These are phyloP conservation scores for Drosophila mulleri DNA, from an alignment of 2,888 invertebrate genomes.

Conservation along the genomic window DNA sequence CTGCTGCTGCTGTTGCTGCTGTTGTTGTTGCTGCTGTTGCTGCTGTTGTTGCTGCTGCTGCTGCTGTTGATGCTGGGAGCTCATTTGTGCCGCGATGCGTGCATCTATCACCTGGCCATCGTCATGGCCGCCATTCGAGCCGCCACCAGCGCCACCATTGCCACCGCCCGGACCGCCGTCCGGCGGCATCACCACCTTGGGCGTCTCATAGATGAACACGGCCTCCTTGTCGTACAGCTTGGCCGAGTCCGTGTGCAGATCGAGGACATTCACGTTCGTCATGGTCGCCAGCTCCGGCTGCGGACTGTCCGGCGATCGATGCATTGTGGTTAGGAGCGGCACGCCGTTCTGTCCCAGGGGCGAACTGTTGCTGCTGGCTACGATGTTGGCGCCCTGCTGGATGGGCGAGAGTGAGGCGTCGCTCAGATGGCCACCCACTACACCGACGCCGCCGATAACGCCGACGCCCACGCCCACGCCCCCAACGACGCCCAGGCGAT, in stretches of 20 bases:
- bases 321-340: slow-evolving; percentile 83
- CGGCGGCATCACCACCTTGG: slow-evolving; percentile 82
- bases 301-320: slow-evolving; percentile 87
- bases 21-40: slow-evolving; percentile 55
- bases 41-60: slow-evolving; percentile 28
- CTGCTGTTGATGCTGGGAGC: slow-evolving; percentile 56
- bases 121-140: slow-evolving; percentile 68
- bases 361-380: slow-evolving; percentile 73
- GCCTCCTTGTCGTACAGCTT: slow-evolving; percentile 85
- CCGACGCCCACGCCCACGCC: slow-evolving; percentile 67
- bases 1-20: slow-evolving; percentile 41
- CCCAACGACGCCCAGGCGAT: slow-evolving; percentile 46
- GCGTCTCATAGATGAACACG: slow-evolving; percentile 84
- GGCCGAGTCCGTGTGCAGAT: slow-evolving; percentile 86
- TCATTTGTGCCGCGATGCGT: slow-evolving; percentile 83
- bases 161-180: slow-evolving; percentile 47
- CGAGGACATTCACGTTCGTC: slow-evolving; percentile 94
- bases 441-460: slow-evolving; percentile 53
- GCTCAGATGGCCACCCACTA: slow-evolving; percentile 66
- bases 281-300: slow-evolving; percentile 93
- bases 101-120: slow-evolving; percentile 84
- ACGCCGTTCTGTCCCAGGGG: slow-evolving; percentile 82
- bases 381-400: slow-evolving; percentile 72
- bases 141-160: slow-evolving; percentile 4
- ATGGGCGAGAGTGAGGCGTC: slow-evolving; percentile 73